Conservation (phyloP, 2,888 invertebrate species). For the Eristalis pertinax region DNA sequence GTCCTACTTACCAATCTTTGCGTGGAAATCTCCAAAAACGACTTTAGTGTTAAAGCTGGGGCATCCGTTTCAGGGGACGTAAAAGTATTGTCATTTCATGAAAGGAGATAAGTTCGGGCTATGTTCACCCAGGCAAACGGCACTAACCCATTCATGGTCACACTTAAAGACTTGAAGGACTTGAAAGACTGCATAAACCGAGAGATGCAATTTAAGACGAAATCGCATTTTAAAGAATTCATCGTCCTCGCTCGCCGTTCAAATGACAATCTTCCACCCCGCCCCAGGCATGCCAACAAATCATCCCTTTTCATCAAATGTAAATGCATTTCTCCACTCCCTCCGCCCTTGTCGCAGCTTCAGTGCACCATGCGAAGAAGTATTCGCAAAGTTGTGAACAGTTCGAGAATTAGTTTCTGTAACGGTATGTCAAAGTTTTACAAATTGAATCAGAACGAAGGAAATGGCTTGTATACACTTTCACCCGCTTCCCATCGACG, state of each 20-base stretch:
- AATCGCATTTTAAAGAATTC: neutral
- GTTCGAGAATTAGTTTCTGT: conserved; percentile 37
- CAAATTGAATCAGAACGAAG: conserved; percentile 37
- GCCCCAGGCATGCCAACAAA: neutral
- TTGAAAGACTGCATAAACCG: neutral
- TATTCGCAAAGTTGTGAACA: conserved; percentile 2
- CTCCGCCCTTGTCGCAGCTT: neutral
- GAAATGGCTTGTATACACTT: conserved; percentile 26
- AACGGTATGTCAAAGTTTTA: conserved; percentile 46
- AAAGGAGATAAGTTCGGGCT: too few relatives aligned
- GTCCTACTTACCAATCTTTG: too few relatives aligned
- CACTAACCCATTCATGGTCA: neutral
- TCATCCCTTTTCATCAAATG: neutral
- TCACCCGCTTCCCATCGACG: neutral
- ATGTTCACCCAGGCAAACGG: neutral
- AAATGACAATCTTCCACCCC: neutral
- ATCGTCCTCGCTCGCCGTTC: neutral
- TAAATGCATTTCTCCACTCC: neutral
- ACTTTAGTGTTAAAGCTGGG: too few relatives aligned
- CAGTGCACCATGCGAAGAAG: neutral
- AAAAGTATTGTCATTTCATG: too few relatives aligned
- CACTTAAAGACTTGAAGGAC: neutral
- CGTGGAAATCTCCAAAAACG: too few relatives aligned
- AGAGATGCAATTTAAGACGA: neutral
- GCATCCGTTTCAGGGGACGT: too few relatives aligned